Percentiles rank a stretch among this genome's conserved stretches.
These are phyloP conservation scores for Lycophotia porphyrea DNA, from an alignment of 2,888 invertebrate genomes.

Conservation along the genomic window DNA sequence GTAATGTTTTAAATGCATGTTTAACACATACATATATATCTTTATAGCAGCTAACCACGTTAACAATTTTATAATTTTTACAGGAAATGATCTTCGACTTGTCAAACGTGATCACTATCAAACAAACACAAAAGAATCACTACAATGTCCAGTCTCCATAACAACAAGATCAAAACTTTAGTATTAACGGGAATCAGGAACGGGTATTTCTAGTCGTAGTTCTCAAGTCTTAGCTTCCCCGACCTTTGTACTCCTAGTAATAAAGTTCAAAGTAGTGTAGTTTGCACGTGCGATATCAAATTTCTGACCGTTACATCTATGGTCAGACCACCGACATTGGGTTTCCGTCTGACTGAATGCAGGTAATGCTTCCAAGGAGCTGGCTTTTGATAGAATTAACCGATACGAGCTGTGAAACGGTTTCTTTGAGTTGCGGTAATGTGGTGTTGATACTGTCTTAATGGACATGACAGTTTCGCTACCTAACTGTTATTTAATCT, in stretches of 20 bases:
- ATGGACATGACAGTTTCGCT: constrained; percentile 31
- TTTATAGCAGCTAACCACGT: no score
- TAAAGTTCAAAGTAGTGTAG: constrained; percentile 59
- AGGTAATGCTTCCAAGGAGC: constrained; percentile 61
- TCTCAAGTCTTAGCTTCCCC: constrained; percentile 42
- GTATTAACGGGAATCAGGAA: constrained; percentile 67
- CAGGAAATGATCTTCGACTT: background rate
- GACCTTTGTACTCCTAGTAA: constrained; percentile 34
- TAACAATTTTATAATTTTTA: background rate
- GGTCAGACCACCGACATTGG: constrained; percentile 69
- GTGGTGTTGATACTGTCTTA: constrained; percentile 44
- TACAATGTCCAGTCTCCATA: constrained; percentile 27
- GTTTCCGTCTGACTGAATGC: constrained; percentile 68
- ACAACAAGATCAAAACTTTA: constrained; percentile 63
- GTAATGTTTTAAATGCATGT: background rate
- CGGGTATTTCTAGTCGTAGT: constrained; percentile 67
- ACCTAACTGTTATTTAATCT: constrained; percentile 4
- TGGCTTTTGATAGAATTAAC: constrained; percentile 57
- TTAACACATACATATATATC: background rate
- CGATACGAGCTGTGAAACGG: constrained; percentile 51
- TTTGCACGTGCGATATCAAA: constrained; percentile 65
- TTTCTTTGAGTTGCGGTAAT: constrained; percentile 50
- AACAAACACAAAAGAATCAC: constrained; percentile 43
- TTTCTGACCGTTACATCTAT: constrained; percentile 75
- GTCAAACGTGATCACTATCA: constrained; percentile 15